phyloP scores from a whole-genome alignment of 2,888 invertebrate species.

The Hesperia comma region DNA sequence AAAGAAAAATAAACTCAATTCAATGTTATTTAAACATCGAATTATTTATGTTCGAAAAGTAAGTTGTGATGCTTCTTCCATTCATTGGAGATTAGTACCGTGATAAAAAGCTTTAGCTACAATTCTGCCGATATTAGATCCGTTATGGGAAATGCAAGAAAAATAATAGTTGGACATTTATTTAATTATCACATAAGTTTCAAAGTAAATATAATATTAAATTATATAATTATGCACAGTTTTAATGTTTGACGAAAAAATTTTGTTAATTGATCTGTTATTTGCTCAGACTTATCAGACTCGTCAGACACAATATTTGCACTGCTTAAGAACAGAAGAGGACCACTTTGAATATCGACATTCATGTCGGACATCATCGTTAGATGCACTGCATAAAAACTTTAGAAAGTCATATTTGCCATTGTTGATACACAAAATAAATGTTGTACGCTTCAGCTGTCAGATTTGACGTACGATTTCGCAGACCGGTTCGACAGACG shows the following conservation, averaged over 20 bases:
- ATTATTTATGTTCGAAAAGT: background rate
- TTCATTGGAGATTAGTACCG: too few species aligned
- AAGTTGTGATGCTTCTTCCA: background rate
- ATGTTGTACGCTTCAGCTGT: slow-evolving; percentile 9
- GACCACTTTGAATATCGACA: background rate
- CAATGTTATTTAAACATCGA: background rate
- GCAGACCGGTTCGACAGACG: slow-evolving; percentile 32
- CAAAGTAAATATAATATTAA: too few species aligned
- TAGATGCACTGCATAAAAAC: slow-evolving; percentile 3
- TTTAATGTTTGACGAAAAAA: too few species aligned
- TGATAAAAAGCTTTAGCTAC: too few species aligned
- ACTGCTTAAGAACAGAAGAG: background rate
- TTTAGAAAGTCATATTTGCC: slow-evolving; percentile 26
- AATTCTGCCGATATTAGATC: too few species aligned
- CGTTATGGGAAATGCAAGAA: too few species aligned
- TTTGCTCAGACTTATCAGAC: too few species aligned
- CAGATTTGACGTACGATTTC: slow-evolving; percentile 17
- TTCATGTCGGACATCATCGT: background rate
- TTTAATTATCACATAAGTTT: too few species aligned
- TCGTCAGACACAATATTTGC: too few species aligned
- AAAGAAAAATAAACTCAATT: background rate
- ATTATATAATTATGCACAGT: too few species aligned
- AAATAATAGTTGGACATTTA: too few species aligned
- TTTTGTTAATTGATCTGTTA: too few species aligned
- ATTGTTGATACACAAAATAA: slow-evolving; percentile 10